Evolutionary conservation across 2,797 vertebrate genomes (phyloP), one percentile per base, ranked within the genome.

Genomic region (Eospalax fontanierii): DNA sequence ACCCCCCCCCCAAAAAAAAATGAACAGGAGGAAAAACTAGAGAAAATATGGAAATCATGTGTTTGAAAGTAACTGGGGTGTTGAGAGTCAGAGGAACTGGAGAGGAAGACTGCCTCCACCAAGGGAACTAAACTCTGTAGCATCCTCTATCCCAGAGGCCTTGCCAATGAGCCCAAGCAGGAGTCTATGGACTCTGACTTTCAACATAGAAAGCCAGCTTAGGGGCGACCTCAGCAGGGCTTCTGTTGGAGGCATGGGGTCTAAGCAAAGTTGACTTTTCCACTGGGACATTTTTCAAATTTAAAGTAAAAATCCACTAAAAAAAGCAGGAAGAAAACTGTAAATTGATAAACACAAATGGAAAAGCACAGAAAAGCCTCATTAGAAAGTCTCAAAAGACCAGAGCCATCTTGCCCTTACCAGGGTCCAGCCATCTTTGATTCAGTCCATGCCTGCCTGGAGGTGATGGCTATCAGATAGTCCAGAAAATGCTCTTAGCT

Each of bases 281-380:
- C 74, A 50, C 38, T 12, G 12, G 22, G 43, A 70, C 7, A 43
- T 8, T n/a, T 74, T 87, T 66, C 54, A 92, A 35, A 35, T 88
- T 33, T 68, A 71, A 33, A 85, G 87, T 3, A 61, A 95, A 91
- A 80, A 21, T 43, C 3, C 68, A 89, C n/a, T 50, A 50, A 92
- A 75, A 70, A 54, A 35, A 22, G 8, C 2, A 75, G 91, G 35
- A 68, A 59, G 83, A 89, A 40, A 1, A 87, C 15, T 75, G 35
- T 40, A 75, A n/a, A 70, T 38, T 76, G 33, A 57, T 19, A 93
- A 82, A 79, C 38, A 21, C 4, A 14, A 75, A 75, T 0, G 6
- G 2, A 35, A 14, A n/a, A 1, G 16, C 28, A 82, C n/a, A 73
- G 35, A 87, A 21, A 38, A 68, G 7, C 54, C 30, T 35, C 33